Base-by-base conservation (phyloP, 1,140 invertebrate species). In the Drosophila lacertosa region DNA sequence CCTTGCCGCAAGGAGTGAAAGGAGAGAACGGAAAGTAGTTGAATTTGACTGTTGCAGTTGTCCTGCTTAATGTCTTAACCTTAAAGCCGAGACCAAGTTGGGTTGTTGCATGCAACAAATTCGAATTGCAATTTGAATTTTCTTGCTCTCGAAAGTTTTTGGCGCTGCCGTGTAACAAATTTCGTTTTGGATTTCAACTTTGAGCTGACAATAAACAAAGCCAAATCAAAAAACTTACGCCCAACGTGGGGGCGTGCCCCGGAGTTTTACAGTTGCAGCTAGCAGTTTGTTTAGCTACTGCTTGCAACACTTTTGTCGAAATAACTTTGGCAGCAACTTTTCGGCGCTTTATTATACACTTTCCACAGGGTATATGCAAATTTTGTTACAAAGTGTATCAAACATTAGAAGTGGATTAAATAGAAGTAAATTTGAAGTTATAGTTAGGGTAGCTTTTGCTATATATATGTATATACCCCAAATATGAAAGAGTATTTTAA, bases 171-270 rank as follows among this genome's bases (percentile, higher is more conserved):
- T 65, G 62, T 45, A 48, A 51, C 13, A 58, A 66, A 54, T 67
- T 60, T 42, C 32, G 24, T 53, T 69, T 55, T 66, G 39, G 45
- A 57, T 63, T 67, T 67, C 58, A 75, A 79, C 71, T 82, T 58
- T 62, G 32, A 32, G 72, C 73, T 74, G 81, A 84, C 76, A 84
- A 86, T 84, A 86, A 86, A 79, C 81, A 80, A 74, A 80, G 48
- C 59, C 20, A 29, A 32, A 40, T 29, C 58, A 18, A 29, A 55
- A 77, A 47, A 72, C 45, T 58, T 67, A 15, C 59, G 9, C 16
- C 18, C 7, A 33, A 26, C n/a, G 3, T n/a, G 33, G 40, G 26
- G 39, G 67, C 55, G 42, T 63, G 40, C 18, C 10, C 24, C n/a
- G 44, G 10, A 6, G 45, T 18, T 24, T 57, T 54, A 62, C 55